Conservation (phyloP, 2,113 vertebrate species). For the Aldabrachelys gigantea region DNA sequence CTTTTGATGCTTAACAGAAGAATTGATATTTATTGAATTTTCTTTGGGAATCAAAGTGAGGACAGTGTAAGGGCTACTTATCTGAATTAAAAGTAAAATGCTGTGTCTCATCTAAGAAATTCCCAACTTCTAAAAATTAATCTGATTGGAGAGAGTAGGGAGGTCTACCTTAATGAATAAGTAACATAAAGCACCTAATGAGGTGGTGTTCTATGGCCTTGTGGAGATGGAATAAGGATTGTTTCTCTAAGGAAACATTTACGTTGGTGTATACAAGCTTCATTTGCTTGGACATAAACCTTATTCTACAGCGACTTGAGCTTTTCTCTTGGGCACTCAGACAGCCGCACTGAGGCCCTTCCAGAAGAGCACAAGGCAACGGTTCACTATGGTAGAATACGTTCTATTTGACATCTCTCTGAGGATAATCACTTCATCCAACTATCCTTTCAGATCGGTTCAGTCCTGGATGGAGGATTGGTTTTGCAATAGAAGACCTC, state of each 20-base stretch:
- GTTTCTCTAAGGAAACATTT: neutral
- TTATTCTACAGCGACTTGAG: neutral
- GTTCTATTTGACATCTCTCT: neutral
- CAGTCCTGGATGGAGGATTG: accelerated
- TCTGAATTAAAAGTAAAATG: too few relatives aligned
- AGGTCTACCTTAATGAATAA: neutral
- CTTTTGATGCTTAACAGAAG: neutral
- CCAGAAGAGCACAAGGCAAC: neutral
- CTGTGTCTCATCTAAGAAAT: too few relatives aligned
- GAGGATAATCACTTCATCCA: neutral
- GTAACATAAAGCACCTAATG: neutral
- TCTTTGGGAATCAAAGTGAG: neutral
- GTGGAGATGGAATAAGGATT: neutral
- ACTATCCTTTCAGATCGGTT: accelerated
- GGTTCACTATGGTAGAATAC: neutral
- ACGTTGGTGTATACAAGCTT: too few relatives aligned
- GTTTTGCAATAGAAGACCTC: neutral
- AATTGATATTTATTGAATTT: neutral
- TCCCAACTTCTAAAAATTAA: neutral
- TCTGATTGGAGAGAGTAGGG: neutral
- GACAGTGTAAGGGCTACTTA: neutral
- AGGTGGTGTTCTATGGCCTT: neutral
- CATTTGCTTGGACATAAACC: neutral
- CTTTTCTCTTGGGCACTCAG: neutral
- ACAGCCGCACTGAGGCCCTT: neutral